Evolutionary conservation across 2,888 invertebrate species (phyloP).

Genomic region (Dolichomitus sp.): DNA sequence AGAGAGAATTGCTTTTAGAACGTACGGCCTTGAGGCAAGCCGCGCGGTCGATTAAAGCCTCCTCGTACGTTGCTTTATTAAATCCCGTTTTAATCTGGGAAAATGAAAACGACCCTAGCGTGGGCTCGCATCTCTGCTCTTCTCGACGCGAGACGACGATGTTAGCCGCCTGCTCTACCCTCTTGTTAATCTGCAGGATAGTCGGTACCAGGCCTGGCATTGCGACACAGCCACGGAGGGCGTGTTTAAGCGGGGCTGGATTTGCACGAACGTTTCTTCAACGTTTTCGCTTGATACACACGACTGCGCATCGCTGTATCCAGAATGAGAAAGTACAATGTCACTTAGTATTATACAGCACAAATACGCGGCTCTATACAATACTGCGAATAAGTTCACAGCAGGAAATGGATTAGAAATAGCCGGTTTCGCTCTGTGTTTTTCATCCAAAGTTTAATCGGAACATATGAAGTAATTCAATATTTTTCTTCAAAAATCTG

Average conservation of each 20-base stretch:
- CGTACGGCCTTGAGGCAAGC: slow-evolving; percentile 73
- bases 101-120: slow-evolving; percentile 79
- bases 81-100: slow-evolving; percentile 83
- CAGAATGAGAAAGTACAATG: slow-evolving; percentile 35
- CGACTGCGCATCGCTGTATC: slow-evolving; percentile 47
- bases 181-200: slow-evolving; percentile 60
- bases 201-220: slow-evolving; percentile 21
- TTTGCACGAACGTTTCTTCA: slow-evolving; percentile 61
- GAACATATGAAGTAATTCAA: neutral
- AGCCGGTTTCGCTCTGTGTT: slow-evolving; percentile 24
- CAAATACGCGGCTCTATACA: neutral
- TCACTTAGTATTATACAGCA: slow-evolving; percentile 4
- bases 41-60: slow-evolving; percentile 81
- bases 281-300: slow-evolving; percentile 65
- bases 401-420: slow-evolving; percentile 69
- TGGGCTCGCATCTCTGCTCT: slow-evolving; percentile 51
- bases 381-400: slow-evolving; percentile 26
- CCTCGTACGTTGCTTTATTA: slow-evolving; percentile 83
- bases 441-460: slow-evolving; percentile 17
- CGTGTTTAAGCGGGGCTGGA: slow-evolving; percentile 48
- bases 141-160: slow-evolving; percentile 58
- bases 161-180: slow-evolving; percentile 51
- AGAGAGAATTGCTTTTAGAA: slow-evolving; percentile 65
- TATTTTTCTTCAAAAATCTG: neutral
- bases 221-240: slow-evolving; percentile 58